Conservation (phyloP, 2,113 vertebrate species). For the Hiodon tergisus region DNA sequence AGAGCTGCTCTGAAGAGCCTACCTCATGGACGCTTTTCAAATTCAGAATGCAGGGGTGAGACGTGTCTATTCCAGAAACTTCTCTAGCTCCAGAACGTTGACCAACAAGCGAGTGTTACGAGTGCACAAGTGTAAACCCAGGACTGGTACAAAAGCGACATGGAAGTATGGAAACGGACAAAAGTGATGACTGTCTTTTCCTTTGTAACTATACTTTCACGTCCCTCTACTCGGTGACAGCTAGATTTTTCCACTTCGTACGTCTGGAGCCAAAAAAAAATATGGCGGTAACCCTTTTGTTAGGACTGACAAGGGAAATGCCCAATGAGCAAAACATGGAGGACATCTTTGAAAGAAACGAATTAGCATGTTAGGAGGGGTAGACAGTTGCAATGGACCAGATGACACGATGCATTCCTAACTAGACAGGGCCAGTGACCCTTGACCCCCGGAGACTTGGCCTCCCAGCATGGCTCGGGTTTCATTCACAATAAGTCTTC, state of each 20-base stretch:
- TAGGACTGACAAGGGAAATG: constrained; percentile 18
- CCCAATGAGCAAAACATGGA: constrained; percentile 7
- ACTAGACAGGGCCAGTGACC: constrained; percentile 37
- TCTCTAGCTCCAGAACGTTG: too few species aligned
- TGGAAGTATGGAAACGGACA: neutral
- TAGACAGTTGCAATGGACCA: constrained; percentile 24
- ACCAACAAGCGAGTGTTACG: too few species aligned
- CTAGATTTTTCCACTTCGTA: neutral
- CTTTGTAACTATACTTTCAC: neutral
- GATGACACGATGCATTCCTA: constrained; percentile 42
- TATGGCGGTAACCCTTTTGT: neutral
- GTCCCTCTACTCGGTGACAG: neutral
- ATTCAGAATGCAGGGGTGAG: too few species aligned
- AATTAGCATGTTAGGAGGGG: constrained; percentile 29
- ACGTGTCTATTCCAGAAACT: too few species aligned
- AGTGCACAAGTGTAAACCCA: too few species aligned
- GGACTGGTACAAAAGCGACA: too few species aligned
- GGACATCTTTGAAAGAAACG: constrained; percentile 28
- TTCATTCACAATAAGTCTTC: constrained; percentile 39
- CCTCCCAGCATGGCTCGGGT: constrained; percentile 24
- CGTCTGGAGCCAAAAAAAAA: neutral
- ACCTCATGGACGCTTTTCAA: too few species aligned
- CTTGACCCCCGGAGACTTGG: constrained; percentile 30
- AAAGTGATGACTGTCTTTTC: neutral
- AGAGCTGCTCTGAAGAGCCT: too few species aligned